Conservation (phyloP, 2,888 invertebrate genomes). For the Macaria liturata region DNA sequence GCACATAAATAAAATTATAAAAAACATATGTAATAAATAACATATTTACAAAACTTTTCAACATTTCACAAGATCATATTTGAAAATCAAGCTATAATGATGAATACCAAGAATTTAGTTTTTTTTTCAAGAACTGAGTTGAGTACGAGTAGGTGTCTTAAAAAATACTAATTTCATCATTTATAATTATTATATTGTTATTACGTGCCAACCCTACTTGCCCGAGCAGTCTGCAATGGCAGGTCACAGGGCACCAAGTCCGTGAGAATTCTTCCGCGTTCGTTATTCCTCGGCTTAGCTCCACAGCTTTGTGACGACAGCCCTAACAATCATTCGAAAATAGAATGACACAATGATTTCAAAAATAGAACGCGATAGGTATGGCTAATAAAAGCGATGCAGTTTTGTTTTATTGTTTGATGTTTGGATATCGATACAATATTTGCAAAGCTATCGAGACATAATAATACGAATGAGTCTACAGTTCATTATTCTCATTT, state of each 20-base stretch:
- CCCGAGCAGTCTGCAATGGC: constrained; percentile 23
- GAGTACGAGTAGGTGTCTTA: too few species aligned
- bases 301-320: constrained; percentile 34
- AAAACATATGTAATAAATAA: too few species aligned
- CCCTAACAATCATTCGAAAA: constrained; percentile 16
- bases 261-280: constrained; percentile 58
- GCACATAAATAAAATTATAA: constrained; percentile 2
- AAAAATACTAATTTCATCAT: too few species aligned
- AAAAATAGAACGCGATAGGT: constrained; percentile 6
- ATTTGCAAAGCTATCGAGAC: constrained; percentile 4
- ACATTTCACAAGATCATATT: too few species aligned
- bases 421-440: constrained; percentile 12
- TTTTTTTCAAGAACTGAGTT: too few species aligned
- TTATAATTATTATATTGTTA: too few species aligned
- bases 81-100: too few species aligned
- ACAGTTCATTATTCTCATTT: background rate
- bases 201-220: constrained; percentile 29
- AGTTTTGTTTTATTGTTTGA: constrained; percentile 12
- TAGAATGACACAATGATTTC: background rate
- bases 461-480: background rate
- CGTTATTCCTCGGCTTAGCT: constrained; percentile 23
- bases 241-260: constrained; percentile 50
- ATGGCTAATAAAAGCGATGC: constrained; percentile 10
- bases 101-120: too few species aligned
- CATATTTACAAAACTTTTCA: too few species aligned